Conservation (phyloP, 2,888 invertebrate species). For the Melanophora roralis region DNA sequence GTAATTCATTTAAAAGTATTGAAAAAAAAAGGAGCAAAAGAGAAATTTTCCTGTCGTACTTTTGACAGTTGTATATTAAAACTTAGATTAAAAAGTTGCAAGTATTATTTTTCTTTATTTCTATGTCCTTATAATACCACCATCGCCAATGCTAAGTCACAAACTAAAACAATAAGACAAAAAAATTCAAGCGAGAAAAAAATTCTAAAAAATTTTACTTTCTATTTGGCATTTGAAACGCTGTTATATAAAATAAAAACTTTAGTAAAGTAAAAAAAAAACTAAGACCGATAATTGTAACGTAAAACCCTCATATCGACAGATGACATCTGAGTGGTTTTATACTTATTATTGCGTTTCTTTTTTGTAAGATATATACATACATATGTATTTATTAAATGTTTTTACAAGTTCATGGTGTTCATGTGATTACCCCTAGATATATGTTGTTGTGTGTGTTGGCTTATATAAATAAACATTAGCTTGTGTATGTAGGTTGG, state of each 20-base stretch:
- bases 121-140: constrained; percentile 17
- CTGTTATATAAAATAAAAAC: constrained; percentile 27
- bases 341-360: constrained; percentile 14
- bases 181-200: neutral
- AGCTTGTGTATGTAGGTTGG: neutral
- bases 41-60: constrained; percentile 41
- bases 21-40: constrained; percentile 2
- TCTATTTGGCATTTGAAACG: constrained; percentile 15
- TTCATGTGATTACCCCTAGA: neutral
- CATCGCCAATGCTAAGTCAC: constrained; percentile 1
- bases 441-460: too few relatives aligned
- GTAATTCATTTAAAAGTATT: neutral
- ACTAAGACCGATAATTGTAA: constrained; percentile 26
- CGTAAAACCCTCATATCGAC: constrained; percentile 49
- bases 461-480: neutral
- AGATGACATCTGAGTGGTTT: constrained; percentile 53
- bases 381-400: too few relatives aligned
- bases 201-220: constrained; percentile 4
- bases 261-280: constrained; percentile 23
- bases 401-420: too few relatives aligned
- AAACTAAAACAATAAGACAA: constrained; percentile 31
- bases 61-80: constrained; percentile 58
- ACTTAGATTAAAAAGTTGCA: constrained; percentile 56
- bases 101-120: constrained; percentile 24
- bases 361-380: neutral